Percentiles rank a stretch among this genome's conserved stretches.
phyloP scores from a whole-genome alignment of 2,888 invertebrate genomes.

The Lycia hirtaria region DNA sequence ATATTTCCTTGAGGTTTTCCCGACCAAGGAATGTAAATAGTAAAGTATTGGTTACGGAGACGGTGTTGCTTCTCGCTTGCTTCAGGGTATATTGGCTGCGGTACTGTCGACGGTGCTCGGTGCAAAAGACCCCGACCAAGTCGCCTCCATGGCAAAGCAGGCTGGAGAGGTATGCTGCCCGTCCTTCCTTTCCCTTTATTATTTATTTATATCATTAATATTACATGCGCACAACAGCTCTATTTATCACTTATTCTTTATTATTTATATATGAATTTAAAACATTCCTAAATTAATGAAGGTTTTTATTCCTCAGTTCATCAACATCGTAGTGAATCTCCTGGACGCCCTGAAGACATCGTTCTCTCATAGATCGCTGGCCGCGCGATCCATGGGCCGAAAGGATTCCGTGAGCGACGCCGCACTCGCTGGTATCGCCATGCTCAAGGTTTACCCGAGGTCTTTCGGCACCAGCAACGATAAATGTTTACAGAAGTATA shows the following conservation, averaged over 20 bases:
- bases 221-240: conserved; percentile 12
- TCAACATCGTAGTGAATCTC: conserved; percentile 95
- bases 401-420: conserved; percentile 96
- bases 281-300: conserved; percentile 1
- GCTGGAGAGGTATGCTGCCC: conserved; percentile 95
- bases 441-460: conserved; percentile 95
- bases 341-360: conserved; percentile 96
- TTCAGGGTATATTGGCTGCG: conserved; percentile 96
- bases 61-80: conserved; percentile 86
- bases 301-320: conserved; percentile 87
- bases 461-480: conserved; percentile 92
- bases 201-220: conserved; percentile 17
- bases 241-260: not conserved
- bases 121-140: conserved; percentile 95
- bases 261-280: not conserved
- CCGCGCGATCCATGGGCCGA: conserved; percentile 93
- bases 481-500: conserved; percentile 93
- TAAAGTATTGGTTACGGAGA: conserved; percentile 82
- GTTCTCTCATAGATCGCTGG: conserved; percentile 95
- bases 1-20: conserved; percentile 67
- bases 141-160: conserved; percentile 97
- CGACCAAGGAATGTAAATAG: conserved; percentile 73
- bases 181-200: conserved; percentile 71
- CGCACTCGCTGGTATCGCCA: conserved; percentile 93
- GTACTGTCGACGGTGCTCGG: conserved; percentile 96